Percentiles rank a stretch among this genome's conserved stretches.
Evolutionary conservation across 2,888 invertebrate species (phyloP).

Genomic region (Drosophila sordidapex): DNA sequence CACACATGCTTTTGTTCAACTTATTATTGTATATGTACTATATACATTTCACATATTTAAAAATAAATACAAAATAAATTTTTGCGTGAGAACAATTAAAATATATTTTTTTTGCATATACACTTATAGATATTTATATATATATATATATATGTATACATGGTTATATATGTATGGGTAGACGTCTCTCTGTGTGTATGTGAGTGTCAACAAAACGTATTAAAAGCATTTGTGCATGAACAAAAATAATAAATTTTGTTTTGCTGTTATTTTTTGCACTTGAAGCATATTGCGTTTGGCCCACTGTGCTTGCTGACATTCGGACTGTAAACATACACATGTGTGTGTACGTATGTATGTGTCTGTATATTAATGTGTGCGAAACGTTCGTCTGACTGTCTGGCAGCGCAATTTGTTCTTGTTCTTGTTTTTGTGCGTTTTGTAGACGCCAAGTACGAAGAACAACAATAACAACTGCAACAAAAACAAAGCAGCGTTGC

Average conservation of each 20-base stretch:
- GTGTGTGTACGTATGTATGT: conserved; percentile 25
- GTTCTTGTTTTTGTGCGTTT: conserved; percentile 31
- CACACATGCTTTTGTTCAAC: conserved; percentile 56
- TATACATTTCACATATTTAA: conserved; percentile 66
- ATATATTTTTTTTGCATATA: conserved; percentile 10
- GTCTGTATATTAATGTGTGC: conserved; percentile 37
- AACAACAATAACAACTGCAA: conserved; percentile 35
- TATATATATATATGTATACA: conserved; percentile 12
- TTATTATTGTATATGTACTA: conserved; percentile 27
- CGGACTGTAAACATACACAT: conserved; percentile 4
- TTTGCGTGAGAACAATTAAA: conserved; percentile 74
- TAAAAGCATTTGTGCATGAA: conserved; percentile 43
- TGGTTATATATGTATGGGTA: conserved; percentile 17
- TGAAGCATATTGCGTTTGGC: conserved; percentile 56
- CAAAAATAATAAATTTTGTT: neutral
- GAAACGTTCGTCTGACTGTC: conserved; percentile 68
- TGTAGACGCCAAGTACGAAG: conserved; percentile 37
- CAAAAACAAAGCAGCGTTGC: conserved; percentile 55
- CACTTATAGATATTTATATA: neutral
- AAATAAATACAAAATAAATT: conserved; percentile 74
- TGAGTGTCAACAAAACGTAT: conserved; percentile 50
- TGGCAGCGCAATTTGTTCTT: conserved; percentile 61
- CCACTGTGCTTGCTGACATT: conserved; percentile 66
- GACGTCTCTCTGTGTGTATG: conserved; percentile 5
- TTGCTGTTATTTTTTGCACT: conserved; percentile 56